These are phyloP conservation scores for Caenorhabditis sp. DNA, from an alignment of 2,888 invertebrate genomes.

Conservation along the genomic window DNA sequence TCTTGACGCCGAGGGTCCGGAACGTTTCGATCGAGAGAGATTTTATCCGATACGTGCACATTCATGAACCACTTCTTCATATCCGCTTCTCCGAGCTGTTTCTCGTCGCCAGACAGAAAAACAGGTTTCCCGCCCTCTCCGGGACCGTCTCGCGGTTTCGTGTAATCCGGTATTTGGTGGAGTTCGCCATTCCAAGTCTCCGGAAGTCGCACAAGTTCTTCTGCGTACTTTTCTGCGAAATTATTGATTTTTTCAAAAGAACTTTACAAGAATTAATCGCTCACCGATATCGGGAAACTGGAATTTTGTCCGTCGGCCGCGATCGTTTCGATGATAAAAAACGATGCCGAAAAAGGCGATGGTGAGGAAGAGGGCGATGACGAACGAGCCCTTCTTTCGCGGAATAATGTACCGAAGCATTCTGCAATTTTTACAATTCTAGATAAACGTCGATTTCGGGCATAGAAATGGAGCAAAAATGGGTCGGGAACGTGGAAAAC, in stretches of 20 bases:
- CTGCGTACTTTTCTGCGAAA: slow-evolving; percentile 42
- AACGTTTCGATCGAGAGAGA: slow-evolving; percentile 81
- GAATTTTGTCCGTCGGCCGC: slow-evolving; percentile 22
- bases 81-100: slow-evolving; percentile 59
- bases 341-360: slow-evolving; percentile 41
- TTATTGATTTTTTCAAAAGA: background rate
- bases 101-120: slow-evolving; percentile 63
- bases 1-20: slow-evolving; percentile 80
- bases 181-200: slow-evolving; percentile 48
- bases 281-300: slow-evolving; percentile 48
- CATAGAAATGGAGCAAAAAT: no score
- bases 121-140: slow-evolving; percentile 71
- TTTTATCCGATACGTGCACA: slow-evolving; percentile 80
- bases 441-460: background rate
- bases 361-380: slow-evolving; percentile 42
- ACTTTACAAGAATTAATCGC: background rate
- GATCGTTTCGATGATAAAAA: slow-evolving; percentile 42
- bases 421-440: background rate
- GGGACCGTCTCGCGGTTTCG: slow-evolving; percentile 51
- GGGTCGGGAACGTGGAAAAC: slow-evolving; percentile 16
- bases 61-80: slow-evolving; percentile 78
- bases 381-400: slow-evolving; percentile 45
- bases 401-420: slow-evolving; percentile 61
- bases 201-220: slow-evolving; percentile 31
- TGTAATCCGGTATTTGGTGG: slow-evolving; percentile 55